Base-by-base conservation (phyloP, 1,140 invertebrate species). In the Zaprionus tsacasi region DNA sequence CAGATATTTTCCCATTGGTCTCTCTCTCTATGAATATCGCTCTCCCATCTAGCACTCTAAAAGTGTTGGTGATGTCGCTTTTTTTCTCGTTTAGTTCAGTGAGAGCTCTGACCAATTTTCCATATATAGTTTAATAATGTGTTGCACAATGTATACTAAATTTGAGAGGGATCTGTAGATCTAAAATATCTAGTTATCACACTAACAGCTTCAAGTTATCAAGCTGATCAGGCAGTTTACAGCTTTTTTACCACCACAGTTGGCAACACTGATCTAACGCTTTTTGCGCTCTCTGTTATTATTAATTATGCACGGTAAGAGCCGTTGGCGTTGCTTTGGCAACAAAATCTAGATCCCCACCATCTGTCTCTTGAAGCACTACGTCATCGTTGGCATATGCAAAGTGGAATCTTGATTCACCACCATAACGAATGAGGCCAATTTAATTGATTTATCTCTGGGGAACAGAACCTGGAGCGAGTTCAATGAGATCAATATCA, bases 221-320 rank as follows among this genome's bases (percentile, higher is more conserved):
- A 1, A 15, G 40, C 40, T 45, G 40, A n/a, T 3, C 40, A 45
- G 15, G 33, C 40, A 15, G 38, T 48, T 33, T 36, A 48, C 43
- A 50, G 17, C 45, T 50, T 50, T 50, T 50, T 50, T 25, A 6
- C 15, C 45, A 12, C 45, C 8, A 50, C 17, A 12, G 17, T 25
- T 25, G 17, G 10, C 45, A 50, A 25, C 45, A 50, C 45, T 50
- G 11, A 10, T 8, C 25, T n/a, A 45, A 25, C 11, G 15, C 35
- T 35, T 5, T 15, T 43, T 43, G 52, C 15, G 33, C 52, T 64
- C 55, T 55, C 33, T 78, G 52, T 78, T 71, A 77, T 80, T 83
- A 88, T 57, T 82, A 80, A 88, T 87, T 88, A 88, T 83, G 63
- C 52, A 73, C 45, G 75, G 56, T 40, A 81, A 81, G 75, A 27